Conservation (phyloP, 2,888 invertebrate species). For the Drosophila nigricruria region DNA sequence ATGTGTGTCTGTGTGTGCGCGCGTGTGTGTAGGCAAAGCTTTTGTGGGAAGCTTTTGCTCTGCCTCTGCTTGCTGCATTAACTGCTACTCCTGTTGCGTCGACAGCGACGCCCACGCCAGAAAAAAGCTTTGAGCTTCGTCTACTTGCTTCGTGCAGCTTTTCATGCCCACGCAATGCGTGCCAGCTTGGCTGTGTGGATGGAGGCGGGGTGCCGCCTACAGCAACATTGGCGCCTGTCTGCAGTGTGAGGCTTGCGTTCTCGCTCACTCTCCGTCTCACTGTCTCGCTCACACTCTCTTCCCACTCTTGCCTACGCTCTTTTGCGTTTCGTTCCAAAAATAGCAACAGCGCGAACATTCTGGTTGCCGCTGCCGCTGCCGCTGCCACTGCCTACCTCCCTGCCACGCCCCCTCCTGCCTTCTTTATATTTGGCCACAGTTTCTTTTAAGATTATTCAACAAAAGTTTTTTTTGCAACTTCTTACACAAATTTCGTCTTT, state of each 20-base stretch:
- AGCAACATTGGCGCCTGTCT: conserved; percentile 36
- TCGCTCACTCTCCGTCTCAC: background rate
- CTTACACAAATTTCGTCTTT: conserved; percentile 41
- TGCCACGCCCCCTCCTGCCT: conserved; percentile 1
- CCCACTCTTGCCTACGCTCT: background rate
- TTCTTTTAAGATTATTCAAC: conserved; percentile 35
- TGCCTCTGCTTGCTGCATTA: conserved; percentile 21
- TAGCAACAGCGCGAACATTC: conserved; percentile 65
- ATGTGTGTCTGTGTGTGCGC: conserved; percentile 2
- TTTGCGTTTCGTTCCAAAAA: conserved; percentile 55
- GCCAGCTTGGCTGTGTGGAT: background rate
- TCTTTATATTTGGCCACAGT: conserved; percentile 30
- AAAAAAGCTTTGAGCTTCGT: conserved; percentile 44
- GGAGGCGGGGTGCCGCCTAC: conserved; percentile 27
- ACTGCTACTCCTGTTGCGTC: conserved; percentile 67
- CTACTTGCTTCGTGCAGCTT: conserved; percentile 46
- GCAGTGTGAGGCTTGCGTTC: conserved; percentile 32
- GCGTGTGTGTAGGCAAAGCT: conserved; percentile 41
- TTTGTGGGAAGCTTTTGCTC: conserved; percentile 48
- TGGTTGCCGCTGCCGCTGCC: conserved; percentile 17
- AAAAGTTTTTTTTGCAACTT: conserved; percentile 50
- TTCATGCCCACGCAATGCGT: conserved; percentile 49
- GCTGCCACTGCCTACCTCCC: background rate
- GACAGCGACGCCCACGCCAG: conserved; percentile 63
- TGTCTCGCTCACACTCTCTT: background rate